Evolutionary conservation across 2,113 vertebrate genomes (phyloP), one percentile per base, ranked within the genome.

Genomic region (Grammomys surdaster): DNA sequence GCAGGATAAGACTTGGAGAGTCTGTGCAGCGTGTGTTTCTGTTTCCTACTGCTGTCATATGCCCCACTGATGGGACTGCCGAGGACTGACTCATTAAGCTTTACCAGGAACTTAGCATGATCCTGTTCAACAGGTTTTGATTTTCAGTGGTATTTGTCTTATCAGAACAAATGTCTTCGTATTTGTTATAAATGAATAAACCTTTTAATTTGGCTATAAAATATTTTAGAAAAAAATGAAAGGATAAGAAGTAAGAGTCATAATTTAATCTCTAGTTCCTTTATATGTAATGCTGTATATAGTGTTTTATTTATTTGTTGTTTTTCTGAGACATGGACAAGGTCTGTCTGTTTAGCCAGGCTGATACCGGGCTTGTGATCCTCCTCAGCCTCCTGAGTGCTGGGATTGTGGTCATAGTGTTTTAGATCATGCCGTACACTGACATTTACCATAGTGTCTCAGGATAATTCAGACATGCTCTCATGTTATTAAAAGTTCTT

Each of bases 101-200:
- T 90, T 94, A 82, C 88, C 69, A 92, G 77, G 95, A 97, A 94
- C 95, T 95, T 81, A 91, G 78, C 51, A 31, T 63, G 86, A 91
- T 95, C 85, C 86, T 95, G 97, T 95, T 96, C 10, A 95, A 72
- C 95, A 88, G 95, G 95, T 97, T 97, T 96, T 89, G 82, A 90
- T 84, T 96, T 60, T 31, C 85, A 72, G 26, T 97, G 92, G 48
- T 96, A 94, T 97, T 88, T 97, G 40, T 96, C 88, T 94, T 96
- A 93, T n/a, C 65, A 69, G 80, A 80, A 91, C 28, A 95, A 89
- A 80, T 94, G 31, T 94, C 36, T 94, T 4, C 84, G 43, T 90
- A 77, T 84, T 95, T 93, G 40, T 95, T 94, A 72, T 78, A 93
- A 94, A 91, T 94, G 33, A 96, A 51, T 7, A 88, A 69, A 75